phyloP scores from a whole-genome alignment of 2,113 vertebrate species.

The Eudorcas thomsonii region DNA sequence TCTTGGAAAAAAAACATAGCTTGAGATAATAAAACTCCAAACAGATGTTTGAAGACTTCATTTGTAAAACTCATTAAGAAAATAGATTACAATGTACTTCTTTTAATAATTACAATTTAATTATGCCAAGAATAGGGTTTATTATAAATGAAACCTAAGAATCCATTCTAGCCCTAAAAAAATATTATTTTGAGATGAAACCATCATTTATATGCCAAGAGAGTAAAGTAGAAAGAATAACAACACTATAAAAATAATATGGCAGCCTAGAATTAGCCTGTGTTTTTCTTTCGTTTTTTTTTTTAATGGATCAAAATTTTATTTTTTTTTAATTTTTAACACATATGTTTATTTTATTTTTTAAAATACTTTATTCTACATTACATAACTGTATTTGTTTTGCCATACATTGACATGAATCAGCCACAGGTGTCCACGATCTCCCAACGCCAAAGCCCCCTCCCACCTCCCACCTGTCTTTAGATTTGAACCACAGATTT shows the following conservation, averaged over 20 bases:
- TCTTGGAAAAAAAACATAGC: background rate
- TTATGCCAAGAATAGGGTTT: background rate
- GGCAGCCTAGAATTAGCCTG: background rate
- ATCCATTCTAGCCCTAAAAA: background rate
- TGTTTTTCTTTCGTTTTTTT: background rate
- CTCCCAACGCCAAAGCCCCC: no score
- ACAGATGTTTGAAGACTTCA: background rate
- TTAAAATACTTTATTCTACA: no score
- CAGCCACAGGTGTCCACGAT: no score
- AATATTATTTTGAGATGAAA: background rate
- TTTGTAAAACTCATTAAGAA: background rate
- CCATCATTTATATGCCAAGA: background rate
- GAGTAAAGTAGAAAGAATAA: background rate
- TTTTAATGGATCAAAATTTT: no score
- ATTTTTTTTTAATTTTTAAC: background rate
- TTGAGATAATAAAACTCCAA: background rate
- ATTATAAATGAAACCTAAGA: background rate
- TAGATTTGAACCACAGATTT: background rate
- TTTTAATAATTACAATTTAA: background rate
- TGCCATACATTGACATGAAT: no score
- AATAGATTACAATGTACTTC: background rate
- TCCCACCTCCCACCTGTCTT: no score
- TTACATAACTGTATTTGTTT: no score
- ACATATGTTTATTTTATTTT: no score
- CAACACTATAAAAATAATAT: background rate